Base-by-base conservation (phyloP, 2,888 invertebrate species). In the Cryptus viduatorius region DNA sequence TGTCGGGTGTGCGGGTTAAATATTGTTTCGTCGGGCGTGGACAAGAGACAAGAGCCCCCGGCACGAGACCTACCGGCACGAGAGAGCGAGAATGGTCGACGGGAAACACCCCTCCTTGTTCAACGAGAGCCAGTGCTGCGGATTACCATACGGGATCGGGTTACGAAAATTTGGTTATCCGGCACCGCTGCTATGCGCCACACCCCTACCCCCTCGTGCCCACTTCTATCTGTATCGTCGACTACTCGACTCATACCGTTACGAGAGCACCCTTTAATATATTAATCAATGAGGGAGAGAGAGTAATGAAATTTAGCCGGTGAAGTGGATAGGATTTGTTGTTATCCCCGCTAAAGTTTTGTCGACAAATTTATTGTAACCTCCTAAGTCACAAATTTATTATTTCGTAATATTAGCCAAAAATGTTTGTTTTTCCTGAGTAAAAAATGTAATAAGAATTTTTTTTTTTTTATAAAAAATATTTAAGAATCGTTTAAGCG, bases 141-240 rank as follows among this genome's bases (percentile, higher is more conserved):
- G 73, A 93, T 93, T 93, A 92, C 90, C 93, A 93, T 93, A 92
- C 92, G 90, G 92, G 93, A 93, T 93, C 93, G 92, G 92, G 93
- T 93, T 93, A 93, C 93, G 90, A 88, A 90, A 92, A 93, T 93
- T 92, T 91, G 90, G 90, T 93, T 93, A 92, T 89, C 88, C 87
- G 82, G 64, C 84, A 80, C 84, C 84, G 84, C 67, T 85, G 86
- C 86, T 87, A 88, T 87, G 71, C 84, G 37, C 37, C 37, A 84
- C 78, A 84, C 82, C 29, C 37, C 29, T 16, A 16, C 10, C 12
- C 44, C 61, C 24, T 24, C 31, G 12, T 59, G 37, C 53, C 76
- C 37, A 37, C 37, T 77, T 42, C 53, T 71, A 5, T 64, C n/a
- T 69, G 42, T 53, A 42, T 61, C 71, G 31, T 68, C 50, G 56